Base-by-base conservation (phyloP, 1,140 invertebrate genomes). In the Ganaspis sp. region DNA sequence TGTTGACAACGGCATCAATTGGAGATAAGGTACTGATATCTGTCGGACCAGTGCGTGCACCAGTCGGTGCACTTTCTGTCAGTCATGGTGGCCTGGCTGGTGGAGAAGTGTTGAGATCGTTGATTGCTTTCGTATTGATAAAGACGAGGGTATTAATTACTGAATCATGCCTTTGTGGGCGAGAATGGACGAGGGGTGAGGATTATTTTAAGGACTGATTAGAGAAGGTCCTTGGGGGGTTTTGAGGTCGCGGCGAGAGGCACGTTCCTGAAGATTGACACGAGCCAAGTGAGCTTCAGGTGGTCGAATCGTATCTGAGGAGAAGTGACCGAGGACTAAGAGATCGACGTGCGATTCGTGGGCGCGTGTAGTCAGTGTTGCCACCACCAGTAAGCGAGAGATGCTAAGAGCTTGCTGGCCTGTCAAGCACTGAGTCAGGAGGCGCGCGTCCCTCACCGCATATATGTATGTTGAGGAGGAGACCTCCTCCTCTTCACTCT, bases 401-500 rank as follows among this genome's bases (percentile, higher is more conserved):
- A 89, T 90, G 87, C 87, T 90, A 88, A 87, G 86, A 89, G 89
- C 88, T 90, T 88, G 88, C 86, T 87, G 85, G 88, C 85, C 84
- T 90, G 89, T 89, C 90, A 91, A 89, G 86, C 87, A 90, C 90
- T 91, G 89, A 90, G 84, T 89, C 88, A 87, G 87, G 84, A 91
- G 88, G 85, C 89, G 87, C 87, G 85, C 86, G 87, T 90, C 87
- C 82, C 88, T 90, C 87, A 84, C 83, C 87, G 89, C 88, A 90
- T 90, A 90, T 90, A 90, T 64, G 58, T 64, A 64, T 90, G 87
- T 87, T 86, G 85, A 87, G 83, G 84, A 86, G 84, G 84, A 84
- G 84, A 83, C 85, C 86, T 85, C 84, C 85, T 81, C 76, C 87
- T 86, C 83, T 85, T 84, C 84, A 84, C 79, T 81, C 82, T 82